Base-by-base conservation (phyloP, 2,888 invertebrate species). In the Nezara viridula region DNA sequence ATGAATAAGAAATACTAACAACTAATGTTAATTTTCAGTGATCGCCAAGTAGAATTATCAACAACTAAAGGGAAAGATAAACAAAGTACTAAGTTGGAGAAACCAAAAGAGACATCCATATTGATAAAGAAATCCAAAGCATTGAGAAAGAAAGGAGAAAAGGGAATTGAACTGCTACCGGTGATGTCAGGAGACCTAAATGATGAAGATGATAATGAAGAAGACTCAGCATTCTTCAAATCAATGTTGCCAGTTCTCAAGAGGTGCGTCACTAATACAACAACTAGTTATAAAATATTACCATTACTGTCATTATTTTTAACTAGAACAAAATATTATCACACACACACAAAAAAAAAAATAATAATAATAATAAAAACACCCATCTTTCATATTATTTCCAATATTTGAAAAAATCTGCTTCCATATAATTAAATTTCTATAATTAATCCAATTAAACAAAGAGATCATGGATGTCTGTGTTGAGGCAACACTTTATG, bases 211-310 rank as follows among this genome's bases (percentile, higher is more conserved):
- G 81, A 81, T 47, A 81, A 44, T n/a, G 81, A 81, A 44, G 81
- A 81, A 44, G 81, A 81, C 44, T 24, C 81, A 2, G 40, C 81
- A 40, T 81, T 81, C n/a, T 81, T 81, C 81, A 81, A 81, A 44
- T 40, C 81, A 24, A 44, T 81, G 81, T 21, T 81, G 14, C 81
- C 81, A 12, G 81, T 81, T 47, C 40, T 81, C 24, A 81, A 81
- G 44, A 81, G 44, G 81, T 81, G 4, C 10, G 44, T 37, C 32
- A 73, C 19, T 27, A 73, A 73, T 66, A 37, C 6, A 37, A 37
- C 0, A 37, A 32, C 7, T 32, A 19, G 12, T 66, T 37, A 73
- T 73, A 73, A 73, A 37, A 37, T 73, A 37, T 19, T 44, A 37
- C 27, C 4, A 60, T 32, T 27, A 32, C 1, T 73, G 37, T 14